phyloP scores from a whole-genome alignment of 2,797 vertebrate species.

The Cetoscarus ocellatus region DNA sequence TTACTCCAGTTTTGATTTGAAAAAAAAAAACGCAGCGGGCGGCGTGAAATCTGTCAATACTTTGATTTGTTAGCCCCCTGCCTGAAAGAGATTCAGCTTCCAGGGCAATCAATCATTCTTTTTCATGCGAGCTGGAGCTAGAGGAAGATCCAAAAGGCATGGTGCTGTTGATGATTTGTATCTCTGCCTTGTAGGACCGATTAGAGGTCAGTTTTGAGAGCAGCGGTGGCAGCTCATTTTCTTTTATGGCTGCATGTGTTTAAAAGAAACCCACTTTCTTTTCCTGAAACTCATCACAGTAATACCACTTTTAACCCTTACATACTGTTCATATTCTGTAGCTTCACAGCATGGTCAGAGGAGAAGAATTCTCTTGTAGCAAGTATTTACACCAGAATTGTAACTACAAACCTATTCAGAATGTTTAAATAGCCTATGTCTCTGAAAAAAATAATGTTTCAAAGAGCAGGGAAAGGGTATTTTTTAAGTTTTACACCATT shows the following conservation, averaged over 20 bases:
- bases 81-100: constrained; percentile 27
- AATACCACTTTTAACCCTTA: constrained; percentile 52
- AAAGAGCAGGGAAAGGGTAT: too few relatives aligned
- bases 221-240: constrained; percentile 37
- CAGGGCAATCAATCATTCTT: constrained; percentile 16
- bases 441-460: too few relatives aligned
- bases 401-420: too few relatives aligned
- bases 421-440: too few relatives aligned
- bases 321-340: too few relatives aligned
- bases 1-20: constrained; percentile 26
- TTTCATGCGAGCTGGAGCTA: constrained; percentile 22
- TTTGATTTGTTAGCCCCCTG: constrained; percentile 28
- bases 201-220: constrained; percentile 41
- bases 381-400: too few relatives aligned
- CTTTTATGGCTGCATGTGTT: constrained; percentile 42
- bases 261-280: constrained; percentile 1
- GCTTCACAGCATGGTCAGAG: too few relatives aligned
- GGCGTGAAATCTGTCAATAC: constrained; percentile 21
- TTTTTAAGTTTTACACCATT: too few relatives aligned
- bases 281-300: constrained; percentile 29
- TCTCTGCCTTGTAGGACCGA: constrained; percentile 37
- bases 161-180: constrained; percentile 23
- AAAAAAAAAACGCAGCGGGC: constrained; percentile 18
- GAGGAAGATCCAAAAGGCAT: constrained; percentile 16
- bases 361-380: too few relatives aligned